Conservation (phyloP, 1,140 invertebrate genomes). For the Bombus cullumanus region DNA sequence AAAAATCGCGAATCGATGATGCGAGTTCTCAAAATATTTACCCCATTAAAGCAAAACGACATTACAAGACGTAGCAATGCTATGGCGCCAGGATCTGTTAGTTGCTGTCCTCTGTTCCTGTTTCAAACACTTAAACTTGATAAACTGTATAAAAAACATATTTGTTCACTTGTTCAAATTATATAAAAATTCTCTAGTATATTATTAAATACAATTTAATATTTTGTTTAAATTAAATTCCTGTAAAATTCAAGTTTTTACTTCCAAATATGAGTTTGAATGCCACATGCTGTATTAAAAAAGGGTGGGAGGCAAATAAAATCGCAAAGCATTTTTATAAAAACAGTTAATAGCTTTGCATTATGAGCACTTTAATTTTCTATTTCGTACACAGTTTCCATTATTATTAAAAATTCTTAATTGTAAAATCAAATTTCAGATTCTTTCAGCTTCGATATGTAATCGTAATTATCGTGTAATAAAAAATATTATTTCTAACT, state of each 20-base stretch:
- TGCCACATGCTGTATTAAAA: conserved; percentile 69
- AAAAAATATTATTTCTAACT: conserved; percentile 6
- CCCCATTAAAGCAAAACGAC: conserved; percentile 82
- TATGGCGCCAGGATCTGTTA: conserved; percentile 81
- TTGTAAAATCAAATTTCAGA: background rate
- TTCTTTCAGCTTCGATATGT: background rate
- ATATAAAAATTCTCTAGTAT: conserved; percentile 31
- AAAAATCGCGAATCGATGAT: conserved; percentile 54
- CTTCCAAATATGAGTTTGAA: conserved; percentile 51
- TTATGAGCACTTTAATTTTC: conserved; percentile 60
- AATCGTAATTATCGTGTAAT: conserved; percentile 6
- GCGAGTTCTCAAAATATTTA: conserved; percentile 80
- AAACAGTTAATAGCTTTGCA: conserved; percentile 71
- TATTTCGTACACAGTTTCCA: conserved; percentile 25
- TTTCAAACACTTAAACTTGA: conserved; percentile 80
- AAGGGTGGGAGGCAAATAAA: conserved; percentile 66
- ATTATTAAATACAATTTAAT: conserved; percentile 21
- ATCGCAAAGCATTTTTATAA: conserved; percentile 66
- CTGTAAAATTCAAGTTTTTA: conserved; percentile 21
- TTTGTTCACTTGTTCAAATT: conserved; percentile 41
- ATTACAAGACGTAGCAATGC: conserved; percentile 81
- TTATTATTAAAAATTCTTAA: conserved; percentile 12
- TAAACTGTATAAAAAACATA: conserved; percentile 65
- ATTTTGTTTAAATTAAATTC: conserved; percentile 15
- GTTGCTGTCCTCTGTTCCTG: conserved; percentile 82